Conservation (phyloP, 1,140 invertebrate genomes). For the Chironomus tepperi region DNA sequence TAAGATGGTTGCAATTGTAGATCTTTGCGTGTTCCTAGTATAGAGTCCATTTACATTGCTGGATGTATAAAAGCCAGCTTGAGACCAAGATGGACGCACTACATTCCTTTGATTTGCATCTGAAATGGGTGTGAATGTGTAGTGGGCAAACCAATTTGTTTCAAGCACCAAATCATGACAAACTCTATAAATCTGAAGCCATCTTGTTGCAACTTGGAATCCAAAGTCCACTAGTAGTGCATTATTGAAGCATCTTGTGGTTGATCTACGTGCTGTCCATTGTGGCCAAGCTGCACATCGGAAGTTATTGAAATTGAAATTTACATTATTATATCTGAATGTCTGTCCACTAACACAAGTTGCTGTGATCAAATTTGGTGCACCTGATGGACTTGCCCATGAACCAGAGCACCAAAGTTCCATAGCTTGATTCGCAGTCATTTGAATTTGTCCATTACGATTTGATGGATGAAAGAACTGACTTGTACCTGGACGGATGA, state of each 20-base stretch:
- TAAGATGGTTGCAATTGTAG: constrained; percentile 16
- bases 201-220: constrained; percentile 32
- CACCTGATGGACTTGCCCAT: constrained; percentile 29
- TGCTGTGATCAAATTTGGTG: constrained; percentile 29
- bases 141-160: constrained; percentile 33
- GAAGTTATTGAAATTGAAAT: constrained; percentile 35
- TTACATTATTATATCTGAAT: constrained; percentile 32
- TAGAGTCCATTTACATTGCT: constrained; percentile 10
- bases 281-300: constrained; percentile 34
- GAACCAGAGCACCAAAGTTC: constrained; percentile 35
- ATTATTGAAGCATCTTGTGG: constrained; percentile 35
- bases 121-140: constrained; percentile 31
- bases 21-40: neutral
- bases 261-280: constrained; percentile 36
- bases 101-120: constrained; percentile 27
- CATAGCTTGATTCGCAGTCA: constrained; percentile 28
- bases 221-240: constrained; percentile 35
- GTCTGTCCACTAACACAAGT: constrained; percentile 35
- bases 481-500: constrained; percentile 32
- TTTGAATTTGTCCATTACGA: constrained; percentile 32
- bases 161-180: constrained; percentile 33
- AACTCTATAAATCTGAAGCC: constrained; percentile 34
- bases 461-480: constrained; percentile 33
- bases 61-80: neutral
- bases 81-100: constrained; percentile 32